Evolutionary conservation across 2,888 invertebrate species (phyloP).

Genomic region (Drosophila acutilabella): DNA sequence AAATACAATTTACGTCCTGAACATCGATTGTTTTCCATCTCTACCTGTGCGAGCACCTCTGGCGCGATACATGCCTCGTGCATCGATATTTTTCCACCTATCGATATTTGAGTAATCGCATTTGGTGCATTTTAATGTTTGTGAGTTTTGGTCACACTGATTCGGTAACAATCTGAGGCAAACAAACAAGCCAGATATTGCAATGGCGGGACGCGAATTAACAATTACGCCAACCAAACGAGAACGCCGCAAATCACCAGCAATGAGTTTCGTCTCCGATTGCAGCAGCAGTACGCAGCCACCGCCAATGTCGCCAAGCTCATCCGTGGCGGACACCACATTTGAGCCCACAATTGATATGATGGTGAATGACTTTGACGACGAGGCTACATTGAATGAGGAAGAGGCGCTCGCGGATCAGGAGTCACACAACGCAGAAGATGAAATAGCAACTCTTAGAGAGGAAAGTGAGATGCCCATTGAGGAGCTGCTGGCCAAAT

Average conservation of each 20-base stretch:
- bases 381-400: conserved; percentile 98
- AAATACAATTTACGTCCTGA: too few species aligned
- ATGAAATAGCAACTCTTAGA: conserved; percentile 95
- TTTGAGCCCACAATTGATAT: conserved; percentile 98
- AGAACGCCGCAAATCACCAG: conserved; percentile 70
- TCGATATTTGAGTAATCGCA: too few species aligned
- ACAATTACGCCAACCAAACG: conserved; percentile 58
- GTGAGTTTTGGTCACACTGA: conserved; percentile 1
- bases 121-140: not conserved
- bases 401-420: conserved; percentile 97
- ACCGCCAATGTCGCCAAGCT: conserved; percentile 77
- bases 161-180: conserved; percentile 15
- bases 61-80: too few species aligned
- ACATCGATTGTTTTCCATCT: too few species aligned
- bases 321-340: conserved; percentile 85
- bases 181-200: conserved; percentile 37
- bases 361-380: conserved; percentile 99
- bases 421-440: conserved; percentile 93
- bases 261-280: conserved; percentile 38
- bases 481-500: conserved; percentile 95
- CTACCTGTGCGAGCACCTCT: too few species aligned
- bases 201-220: conserved; percentile 57
- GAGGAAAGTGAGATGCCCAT: conserved; percentile 98
- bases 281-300: conserved; percentile 24
- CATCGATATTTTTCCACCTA: too few species aligned